These are phyloP conservation scores for Actenoides lindsayi DNA, from an alignment of 2,113 vertebrate genomes.

Conservation along the genomic window DNA sequence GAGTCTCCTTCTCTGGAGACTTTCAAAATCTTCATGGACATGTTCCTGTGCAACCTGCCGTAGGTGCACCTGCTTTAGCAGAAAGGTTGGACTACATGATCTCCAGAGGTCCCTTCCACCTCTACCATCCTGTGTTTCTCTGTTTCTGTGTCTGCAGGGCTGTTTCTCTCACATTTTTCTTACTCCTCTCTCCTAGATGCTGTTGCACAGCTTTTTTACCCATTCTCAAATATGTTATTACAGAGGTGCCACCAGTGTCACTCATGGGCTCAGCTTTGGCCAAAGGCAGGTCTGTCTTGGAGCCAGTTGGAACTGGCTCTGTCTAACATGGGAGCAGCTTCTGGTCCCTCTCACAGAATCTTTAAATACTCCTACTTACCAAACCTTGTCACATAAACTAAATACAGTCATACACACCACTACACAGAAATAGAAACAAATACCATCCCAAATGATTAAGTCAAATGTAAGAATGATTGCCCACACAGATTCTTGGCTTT, in stretches of 20 bases:
- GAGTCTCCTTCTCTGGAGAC: too few relatives aligned
- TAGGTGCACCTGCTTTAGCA: too few relatives aligned
- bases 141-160: not conserved
- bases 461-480: not conserved
- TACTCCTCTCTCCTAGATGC: not conserved
- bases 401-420: not conserved
- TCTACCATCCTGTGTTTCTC: too few relatives aligned
- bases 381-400: not conserved
- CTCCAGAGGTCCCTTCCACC: too few relatives aligned
- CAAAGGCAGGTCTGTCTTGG: accelerated
- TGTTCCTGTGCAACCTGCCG: too few relatives aligned
- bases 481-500: not conserved
- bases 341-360: not conserved
- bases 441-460: not conserved
- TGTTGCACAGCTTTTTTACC: not conserved
- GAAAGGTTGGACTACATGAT: too few relatives aligned
- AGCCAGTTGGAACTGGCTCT: not conserved
- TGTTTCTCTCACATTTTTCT: not conserved
- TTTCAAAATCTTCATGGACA: too few relatives aligned
- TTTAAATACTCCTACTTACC: not conserved
- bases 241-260: not conserved
- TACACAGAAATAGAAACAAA: not conserved
- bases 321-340: accelerated
- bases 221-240: not conserved
- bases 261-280: not conserved